These are phyloP conservation scores for Drosophila peninsularis DNA, from an alignment of 2,888 invertebrate species.

Conservation along the genomic window DNA sequence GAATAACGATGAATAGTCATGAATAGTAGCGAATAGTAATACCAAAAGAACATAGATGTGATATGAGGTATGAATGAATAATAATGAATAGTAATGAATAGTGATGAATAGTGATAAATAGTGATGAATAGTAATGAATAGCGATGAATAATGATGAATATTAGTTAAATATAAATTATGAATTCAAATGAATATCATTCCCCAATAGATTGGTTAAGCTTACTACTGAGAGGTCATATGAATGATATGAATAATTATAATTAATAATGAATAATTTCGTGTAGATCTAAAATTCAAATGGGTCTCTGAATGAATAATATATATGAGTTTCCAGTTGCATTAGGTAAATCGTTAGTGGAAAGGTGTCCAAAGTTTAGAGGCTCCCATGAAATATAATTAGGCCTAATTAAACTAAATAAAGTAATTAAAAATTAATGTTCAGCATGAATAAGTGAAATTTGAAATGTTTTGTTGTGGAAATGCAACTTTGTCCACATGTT, in stretches of 20 bases:
- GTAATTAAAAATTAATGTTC: neutral
- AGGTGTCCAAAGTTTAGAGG: neutral
- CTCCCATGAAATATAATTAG: neutral
- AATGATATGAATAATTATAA: neutral
- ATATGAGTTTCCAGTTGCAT: no score
- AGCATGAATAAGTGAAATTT: neutral
- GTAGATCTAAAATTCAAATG: neutral
- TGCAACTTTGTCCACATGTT: neutral
- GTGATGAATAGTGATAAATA: neutral
- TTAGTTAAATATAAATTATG: neutral
- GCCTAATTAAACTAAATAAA: neutral
- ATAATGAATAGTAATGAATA: neutral
- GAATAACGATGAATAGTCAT: neutral
- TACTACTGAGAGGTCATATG: no score
- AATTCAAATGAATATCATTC: neutral
- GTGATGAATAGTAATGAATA: neutral
- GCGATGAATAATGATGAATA: neutral
- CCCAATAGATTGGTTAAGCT: neutral
- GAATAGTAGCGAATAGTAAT: neutral
- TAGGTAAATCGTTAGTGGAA: neutral
- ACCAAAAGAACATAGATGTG: no score
- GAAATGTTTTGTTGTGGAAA: conserved; percentile 6
- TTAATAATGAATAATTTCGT: no score
- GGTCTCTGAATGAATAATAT: neutral
- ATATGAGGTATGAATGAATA: no score